Conservation (phyloP, 1,140 invertebrate genomes). For the Lasioglossum baleicum region DNA sequence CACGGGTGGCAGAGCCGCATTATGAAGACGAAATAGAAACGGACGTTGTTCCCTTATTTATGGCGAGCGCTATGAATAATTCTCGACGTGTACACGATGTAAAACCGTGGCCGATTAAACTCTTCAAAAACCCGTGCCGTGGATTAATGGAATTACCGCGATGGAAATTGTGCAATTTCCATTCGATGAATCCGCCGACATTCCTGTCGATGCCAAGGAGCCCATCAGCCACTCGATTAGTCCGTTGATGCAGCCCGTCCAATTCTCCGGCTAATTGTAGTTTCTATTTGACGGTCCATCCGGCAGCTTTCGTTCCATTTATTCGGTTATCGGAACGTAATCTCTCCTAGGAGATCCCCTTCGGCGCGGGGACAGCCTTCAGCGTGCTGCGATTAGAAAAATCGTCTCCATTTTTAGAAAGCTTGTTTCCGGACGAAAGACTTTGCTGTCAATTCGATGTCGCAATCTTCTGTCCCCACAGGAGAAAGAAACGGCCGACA, state of each 20-base stretch:
- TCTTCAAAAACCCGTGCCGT: background rate
- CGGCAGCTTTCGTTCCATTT: background rate
- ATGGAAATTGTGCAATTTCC: constrained; percentile 49
- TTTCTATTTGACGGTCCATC: background rate
- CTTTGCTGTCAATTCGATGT: too few species aligned
- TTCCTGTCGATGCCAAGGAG: constrained; percentile 3
- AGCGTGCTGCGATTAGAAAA: too few species aligned
- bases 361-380: too few species aligned
- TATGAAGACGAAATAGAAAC: too few species aligned
- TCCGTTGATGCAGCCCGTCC: constrained; percentile 4
- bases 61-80: background rate
- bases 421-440: too few species aligned
- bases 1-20: background rate
- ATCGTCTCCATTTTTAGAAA: too few species aligned
- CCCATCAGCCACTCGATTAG: constrained; percentile 33
- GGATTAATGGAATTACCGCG: constrained; percentile 27
- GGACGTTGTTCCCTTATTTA: background rate
- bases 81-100: background rate
- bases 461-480: too few species aligned
- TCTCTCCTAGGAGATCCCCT: background rate
- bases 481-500: too few species aligned
- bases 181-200: constrained; percentile 37
- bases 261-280: constrained; percentile 14
- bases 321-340: background rate
- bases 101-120: constrained; percentile 4